Base-by-base conservation (phyloP, 1,140 invertebrate genomes). In the Heliothis subflexa region DNA sequence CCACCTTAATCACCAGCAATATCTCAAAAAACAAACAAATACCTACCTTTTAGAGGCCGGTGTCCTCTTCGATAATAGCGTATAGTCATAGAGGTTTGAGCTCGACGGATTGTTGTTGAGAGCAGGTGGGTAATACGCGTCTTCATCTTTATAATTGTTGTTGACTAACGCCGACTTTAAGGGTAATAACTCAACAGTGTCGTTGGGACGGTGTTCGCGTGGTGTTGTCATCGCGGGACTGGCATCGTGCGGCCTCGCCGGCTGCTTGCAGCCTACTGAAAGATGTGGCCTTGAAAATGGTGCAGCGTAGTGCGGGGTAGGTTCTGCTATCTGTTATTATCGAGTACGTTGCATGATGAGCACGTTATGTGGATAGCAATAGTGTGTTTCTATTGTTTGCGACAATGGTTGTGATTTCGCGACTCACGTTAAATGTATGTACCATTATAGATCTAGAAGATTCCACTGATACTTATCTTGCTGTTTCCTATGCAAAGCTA, bases 31-130 rank as follows among this genome's bases (percentile, higher is more conserved):
- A 77, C 40, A 77, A 77, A 77, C 74, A 77, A 77, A 55, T 68
- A 78, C 33, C 33, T 89, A 94, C 94, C 93, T 86, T 89, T 95
- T 95, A 10, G 94, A 94, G 77, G 93, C 93, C 88, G 93, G 93
- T 74, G 94, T 93, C 78, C 94, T 84, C 81, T 95, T 95, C 25
- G 94, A 94, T 61, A 95, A 89, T 50, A 95, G 84, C 54, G 89
- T 90, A 78, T 95, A 94, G 13, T 95, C 94, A 83, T 92, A 90
- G 40, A 93, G 80, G 80, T 91, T 94, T 13, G 91, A 91, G 54
- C 83, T 90, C 28, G 94, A 93, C n/a, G 92, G 91, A 72, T 91
- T 91, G 68, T 89, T 91, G 64, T 86, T 88, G 78, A 89, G 86
- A 33, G 86, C 70, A 13, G 90, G 90, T 4, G 88, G 88, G 78